Base-by-base conservation (phyloP, 1,140 invertebrate genomes). In the Platorchestia sp. region DNA sequence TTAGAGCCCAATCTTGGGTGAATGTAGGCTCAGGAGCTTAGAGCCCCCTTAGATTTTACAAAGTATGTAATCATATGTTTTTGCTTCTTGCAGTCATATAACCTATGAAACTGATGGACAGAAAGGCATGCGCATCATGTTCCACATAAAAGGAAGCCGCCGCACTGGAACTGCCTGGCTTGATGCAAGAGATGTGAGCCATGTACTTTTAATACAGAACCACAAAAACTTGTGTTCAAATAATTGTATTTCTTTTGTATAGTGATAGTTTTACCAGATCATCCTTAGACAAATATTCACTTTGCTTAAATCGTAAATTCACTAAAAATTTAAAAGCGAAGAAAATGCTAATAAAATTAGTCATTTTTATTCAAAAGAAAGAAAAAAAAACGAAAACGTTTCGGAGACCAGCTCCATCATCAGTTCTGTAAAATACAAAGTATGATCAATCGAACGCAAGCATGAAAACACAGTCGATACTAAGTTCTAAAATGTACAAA, bases 61-160 rank as follows among this genome's bases (percentile, higher is more conserved):
- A 36, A 22, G 14, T 75, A 75, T 75, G 59, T 75, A 19, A 10
- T 19, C 5, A 89, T 42, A 89, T 89, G 41, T 41, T 89, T 89
- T 89, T 89, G 10, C 42, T 89, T 95, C 97, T 98, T 98, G 97
- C 96, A 99, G 98, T 96, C 98, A 99, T 97, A 97, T 97, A 47
- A 97, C 98, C 96, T 99, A 98, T 97, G 97, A 98, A 95, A 98
- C 98, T 75, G 98, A 98, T 97, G 98, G 98, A 44, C 97, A 98
- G 40, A 98, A 98, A 96, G 98, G 98, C 96, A 98, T 99, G 97
- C 98, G 98, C 96, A 99, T 99, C 98, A 98, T 98, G 97, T 99
- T 99, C 97, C 99, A 99, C 97, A 98, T 99, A 75, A 98, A 99
- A 97, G 99, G 99, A 44, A 97, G 98, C 51, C 97, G 98, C 95